Evolutionary conservation across 2,888 invertebrate species (phyloP), one percentile per base, ranked within the genome.

Genomic region (Erynnis tages): DNA sequence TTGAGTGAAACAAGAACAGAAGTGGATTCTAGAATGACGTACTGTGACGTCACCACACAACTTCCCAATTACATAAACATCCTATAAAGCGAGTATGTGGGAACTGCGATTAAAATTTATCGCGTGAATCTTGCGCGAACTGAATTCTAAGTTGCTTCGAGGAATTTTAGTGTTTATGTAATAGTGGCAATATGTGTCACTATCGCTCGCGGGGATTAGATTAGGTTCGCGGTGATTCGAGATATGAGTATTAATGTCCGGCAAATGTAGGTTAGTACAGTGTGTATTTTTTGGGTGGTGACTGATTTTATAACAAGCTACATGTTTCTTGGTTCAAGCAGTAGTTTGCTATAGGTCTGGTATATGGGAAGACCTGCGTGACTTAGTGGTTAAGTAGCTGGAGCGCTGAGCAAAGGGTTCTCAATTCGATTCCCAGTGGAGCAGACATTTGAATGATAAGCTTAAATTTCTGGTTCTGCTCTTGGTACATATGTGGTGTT

Each of bases 21-120:
- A 13, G 4, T 14, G 34, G 35, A 35, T 27, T 43, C 14, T 29
- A 38, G 47, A 37, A 35, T 50, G 50, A 50, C 43, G 50, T 29
- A 17, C 10, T 6, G 17, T 44, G 52, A 52, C 52, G 44, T 52
- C 44, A 52, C 10, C 7, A 19, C 8, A 19, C 29, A 4, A 11
- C 52, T 37, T 52, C 52, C 52, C 52, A 37, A 44, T 52, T 52
- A 52, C 44, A 37, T 52, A 52, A 52, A 52, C 37, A 37, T 50
- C 43, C 44, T 44, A 43, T 32, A 34, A 49, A 35, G 10, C 21
- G 32, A 13, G 41, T 34, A 49, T 41, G 44, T 44, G 44, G 37
- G 49, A 43, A 50, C 48, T 43, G 44, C 37, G 30, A 38, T 50
- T 44, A 38, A 52, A 52, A 52, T 52, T 52, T 52, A 52, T 44